A percentile compares a stretch with the other conserved stretches of the same genome.
phyloP scores from a whole-genome alignment of 2,888 invertebrate genomes.

The Scaptomyza parva region DNA sequence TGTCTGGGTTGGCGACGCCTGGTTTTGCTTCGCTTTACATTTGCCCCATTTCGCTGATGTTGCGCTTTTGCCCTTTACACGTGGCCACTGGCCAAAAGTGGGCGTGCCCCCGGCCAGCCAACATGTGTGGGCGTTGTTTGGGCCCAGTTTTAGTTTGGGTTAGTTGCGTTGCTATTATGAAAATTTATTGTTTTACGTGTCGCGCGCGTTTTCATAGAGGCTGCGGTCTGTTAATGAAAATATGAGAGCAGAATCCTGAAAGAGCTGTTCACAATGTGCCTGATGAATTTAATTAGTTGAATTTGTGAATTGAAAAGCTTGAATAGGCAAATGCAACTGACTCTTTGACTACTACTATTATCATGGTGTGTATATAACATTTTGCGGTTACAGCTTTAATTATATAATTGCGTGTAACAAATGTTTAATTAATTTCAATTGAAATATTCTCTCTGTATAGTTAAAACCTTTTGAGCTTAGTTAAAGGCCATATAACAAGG shows the following conservation, averaged over 20 bases:
- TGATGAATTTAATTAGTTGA: not conserved
- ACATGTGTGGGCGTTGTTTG: conserved; percentile 36
- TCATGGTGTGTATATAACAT: not conserved
- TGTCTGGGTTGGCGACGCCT: conserved; percentile 1
- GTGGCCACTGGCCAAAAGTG: conserved; percentile 44
- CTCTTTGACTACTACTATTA: not conserved
- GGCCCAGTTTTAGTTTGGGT: not conserved
- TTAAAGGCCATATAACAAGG: conserved; percentile 13
- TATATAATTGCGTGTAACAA: not conserved
- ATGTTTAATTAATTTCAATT: not conserved
- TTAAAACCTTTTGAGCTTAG: not conserved
- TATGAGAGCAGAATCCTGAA: not conserved
- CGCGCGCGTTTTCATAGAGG: conserved; percentile 25
- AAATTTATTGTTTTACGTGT: conserved; percentile 72
- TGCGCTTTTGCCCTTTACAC: conserved; percentile 68
- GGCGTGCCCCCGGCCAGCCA: not conserved
- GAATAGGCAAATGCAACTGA: not conserved
- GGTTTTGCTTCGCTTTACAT: conserved; percentile 25
- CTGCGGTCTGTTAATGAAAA: not conserved
- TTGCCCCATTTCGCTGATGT: conserved; percentile 62
- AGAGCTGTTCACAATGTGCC: not conserved
- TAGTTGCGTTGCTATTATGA: conserved; percentile 52
- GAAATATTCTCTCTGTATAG: not conserved
- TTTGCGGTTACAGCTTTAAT: not conserved
- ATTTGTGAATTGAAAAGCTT: not conserved